Percentiles rank a stretch among this genome's conserved stretches.
phyloP scores from a whole-genome alignment of 2,797 vertebrate genomes.

The Crenuchus spilurus region DNA sequence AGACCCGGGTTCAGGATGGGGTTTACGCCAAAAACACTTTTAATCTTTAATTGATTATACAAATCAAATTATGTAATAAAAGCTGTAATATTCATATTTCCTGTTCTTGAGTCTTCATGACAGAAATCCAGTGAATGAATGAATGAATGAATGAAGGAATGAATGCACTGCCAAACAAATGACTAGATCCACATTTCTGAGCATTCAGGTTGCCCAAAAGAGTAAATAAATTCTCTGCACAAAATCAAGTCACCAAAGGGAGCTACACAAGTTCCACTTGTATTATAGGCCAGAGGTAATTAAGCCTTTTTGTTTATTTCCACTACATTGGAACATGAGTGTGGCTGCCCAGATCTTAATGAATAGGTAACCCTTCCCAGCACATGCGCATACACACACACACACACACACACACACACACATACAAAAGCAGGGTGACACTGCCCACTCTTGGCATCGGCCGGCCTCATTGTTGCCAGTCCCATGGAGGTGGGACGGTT shows the following conservation, averaged over 20 bases:
- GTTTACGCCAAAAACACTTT: no score
- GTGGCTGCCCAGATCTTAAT: conserved; percentile 54
- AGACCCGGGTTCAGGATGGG: no score
- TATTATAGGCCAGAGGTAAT: conserved; percentile 51
- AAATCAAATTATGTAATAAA: no score
- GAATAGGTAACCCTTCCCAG: conserved; percentile 52
- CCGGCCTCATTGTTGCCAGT: conserved; percentile 62
- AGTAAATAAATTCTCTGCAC: conserved; percentile 19
- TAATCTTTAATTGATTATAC: no score
- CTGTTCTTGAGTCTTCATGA: no score
- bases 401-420: conserved; percentile 27
- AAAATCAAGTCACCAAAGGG: conserved; percentile 41
- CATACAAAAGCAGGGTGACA: conserved; percentile 39
- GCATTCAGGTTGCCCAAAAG: not conserved
- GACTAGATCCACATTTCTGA: not conserved
- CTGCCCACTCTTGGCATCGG: conserved; percentile 58
- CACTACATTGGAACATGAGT: conserved; percentile 47
- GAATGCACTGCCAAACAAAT: not conserved
- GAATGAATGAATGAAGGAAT: conserved; percentile 55
- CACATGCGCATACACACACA: conserved; percentile 20
- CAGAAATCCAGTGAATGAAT: conserved; percentile 62
- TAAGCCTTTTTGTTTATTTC: conserved; percentile 52
- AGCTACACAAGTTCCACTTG: conserved; percentile 32
- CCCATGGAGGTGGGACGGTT: conserved; percentile 58
- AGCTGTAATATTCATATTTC: no score